Percentiles rank a stretch among this genome's conserved stretches.
Conservation (phyloP, 2,113 vertebrate species). For the Phalacrocorax carbo region DNA sequence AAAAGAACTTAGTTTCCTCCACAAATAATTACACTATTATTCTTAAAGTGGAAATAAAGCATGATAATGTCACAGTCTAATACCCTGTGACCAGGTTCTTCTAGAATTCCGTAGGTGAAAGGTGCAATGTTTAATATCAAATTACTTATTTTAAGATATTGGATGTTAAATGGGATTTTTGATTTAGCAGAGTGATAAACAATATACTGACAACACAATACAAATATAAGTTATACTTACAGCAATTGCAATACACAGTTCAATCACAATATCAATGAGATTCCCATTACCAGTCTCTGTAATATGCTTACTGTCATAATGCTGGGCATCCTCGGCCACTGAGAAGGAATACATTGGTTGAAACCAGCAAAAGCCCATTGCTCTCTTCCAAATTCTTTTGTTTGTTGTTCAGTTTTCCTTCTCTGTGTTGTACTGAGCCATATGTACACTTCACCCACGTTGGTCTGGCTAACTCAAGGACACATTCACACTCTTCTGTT, state of each 20-base stretch:
- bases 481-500: background rate
- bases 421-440: background rate
- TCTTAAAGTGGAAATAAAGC: background rate
- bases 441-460: background rate
- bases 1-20: background rate
- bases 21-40: background rate
- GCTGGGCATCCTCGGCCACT: background rate
- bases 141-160: background rate
- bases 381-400: background rate
- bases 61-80: background rate
- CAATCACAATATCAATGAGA: background rate
- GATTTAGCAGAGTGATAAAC: background rate
- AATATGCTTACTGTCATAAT: background rate
- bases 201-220: background rate
- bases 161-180: background rate
- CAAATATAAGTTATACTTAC: background rate
- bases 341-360: background rate
- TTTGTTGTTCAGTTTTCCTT: background rate
- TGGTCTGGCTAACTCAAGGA: background rate
- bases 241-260: background rate
- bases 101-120: background rate
- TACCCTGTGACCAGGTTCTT: background rate
- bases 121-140: background rate
- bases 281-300: background rate
- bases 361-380: background rate